Evolutionary conservation across 2,113 vertebrate genomes (phyloP).

Genomic region (Bubo blakistoni): DNA sequence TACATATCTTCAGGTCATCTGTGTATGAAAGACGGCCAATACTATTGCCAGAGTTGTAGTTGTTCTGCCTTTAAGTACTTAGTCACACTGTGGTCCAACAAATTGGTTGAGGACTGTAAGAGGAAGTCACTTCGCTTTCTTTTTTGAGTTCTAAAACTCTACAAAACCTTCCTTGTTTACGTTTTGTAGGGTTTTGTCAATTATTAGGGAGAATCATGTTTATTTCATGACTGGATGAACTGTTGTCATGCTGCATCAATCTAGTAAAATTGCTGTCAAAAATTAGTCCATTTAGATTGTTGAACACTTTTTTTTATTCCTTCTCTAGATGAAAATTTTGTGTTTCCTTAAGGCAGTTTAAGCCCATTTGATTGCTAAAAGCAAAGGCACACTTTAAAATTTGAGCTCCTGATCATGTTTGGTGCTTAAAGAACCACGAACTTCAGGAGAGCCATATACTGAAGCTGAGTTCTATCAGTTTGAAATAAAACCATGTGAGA

Average conservation of each 20-base stretch:
- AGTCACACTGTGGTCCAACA: background rate
- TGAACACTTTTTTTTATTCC: background rate
- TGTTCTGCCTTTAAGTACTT: background rate
- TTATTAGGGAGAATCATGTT: background rate
- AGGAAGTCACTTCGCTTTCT: background rate
- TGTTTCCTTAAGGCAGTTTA: background rate
- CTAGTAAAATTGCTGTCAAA: too few relatives aligned
- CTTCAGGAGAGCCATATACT: background rate
- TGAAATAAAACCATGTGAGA: background rate
- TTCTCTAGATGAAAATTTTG: background rate
- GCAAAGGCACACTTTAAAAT: background rate
- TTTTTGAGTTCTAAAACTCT: background rate
- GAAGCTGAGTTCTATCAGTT: background rate
- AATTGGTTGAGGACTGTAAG: background rate
- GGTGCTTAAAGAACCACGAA: background rate
- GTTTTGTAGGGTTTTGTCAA: background rate
- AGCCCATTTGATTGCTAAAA: background rate
- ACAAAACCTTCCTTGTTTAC: background rate
- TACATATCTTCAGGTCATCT: constrained; percentile 51
- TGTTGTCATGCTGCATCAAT: background rate
- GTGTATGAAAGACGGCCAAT: background rate
- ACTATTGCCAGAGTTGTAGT: background rate
- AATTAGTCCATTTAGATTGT: too few relatives aligned
- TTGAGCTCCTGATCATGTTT: background rate
- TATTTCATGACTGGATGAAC: background rate